These are phyloP conservation scores for Molorchus minor DNA, from an alignment of 2,888 invertebrate species.

Conservation along the genomic window DNA sequence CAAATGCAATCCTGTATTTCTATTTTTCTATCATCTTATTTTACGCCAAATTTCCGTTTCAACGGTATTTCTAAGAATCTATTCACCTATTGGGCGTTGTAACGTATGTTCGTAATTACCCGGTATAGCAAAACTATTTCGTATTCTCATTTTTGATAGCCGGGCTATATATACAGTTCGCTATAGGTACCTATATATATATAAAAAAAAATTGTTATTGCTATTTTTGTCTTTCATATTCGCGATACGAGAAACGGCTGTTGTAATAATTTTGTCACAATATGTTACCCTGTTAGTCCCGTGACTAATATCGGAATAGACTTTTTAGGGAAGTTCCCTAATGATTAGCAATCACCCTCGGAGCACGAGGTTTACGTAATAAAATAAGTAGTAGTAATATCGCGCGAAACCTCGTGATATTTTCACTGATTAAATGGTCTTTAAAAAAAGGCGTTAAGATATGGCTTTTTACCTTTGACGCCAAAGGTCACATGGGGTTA, in stretches of 20 bases:
- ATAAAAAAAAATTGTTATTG: too few relatives aligned
- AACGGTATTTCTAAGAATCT: too few relatives aligned
- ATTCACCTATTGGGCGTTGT: too few relatives aligned
- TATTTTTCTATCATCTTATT: too few relatives aligned
- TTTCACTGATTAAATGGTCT: constrained; percentile 46
- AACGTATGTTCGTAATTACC: too few relatives aligned
- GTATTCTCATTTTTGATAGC: too few relatives aligned
- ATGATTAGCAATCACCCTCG: constrained; percentile 34
- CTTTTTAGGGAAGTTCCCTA: constrained; percentile 53
- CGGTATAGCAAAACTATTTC: too few relatives aligned
- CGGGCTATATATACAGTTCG: too few relatives aligned
- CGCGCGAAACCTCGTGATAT: constrained; percentile 39
- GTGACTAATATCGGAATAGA: constrained; percentile 45
- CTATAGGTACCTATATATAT: too few relatives aligned
- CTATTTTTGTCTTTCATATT: constrained; percentile 22
- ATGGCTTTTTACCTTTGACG: constrained; percentile 58
- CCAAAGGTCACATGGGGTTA: constrained; percentile 61
- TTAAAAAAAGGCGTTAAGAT: constrained; percentile 51
- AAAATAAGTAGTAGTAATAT: constrained; percentile 29
- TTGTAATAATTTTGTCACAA: constrained; percentile 39
- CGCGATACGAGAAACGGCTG: constrained; percentile 23
- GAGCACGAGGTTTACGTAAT: constrained; percentile 36
- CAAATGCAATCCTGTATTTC: too few relatives aligned
- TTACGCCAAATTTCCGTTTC: too few relatives aligned
- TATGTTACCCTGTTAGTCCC: constrained; percentile 44